Conservation (phyloP, 2,797 vertebrate genomes). For the Melanitta fusca region DNA sequence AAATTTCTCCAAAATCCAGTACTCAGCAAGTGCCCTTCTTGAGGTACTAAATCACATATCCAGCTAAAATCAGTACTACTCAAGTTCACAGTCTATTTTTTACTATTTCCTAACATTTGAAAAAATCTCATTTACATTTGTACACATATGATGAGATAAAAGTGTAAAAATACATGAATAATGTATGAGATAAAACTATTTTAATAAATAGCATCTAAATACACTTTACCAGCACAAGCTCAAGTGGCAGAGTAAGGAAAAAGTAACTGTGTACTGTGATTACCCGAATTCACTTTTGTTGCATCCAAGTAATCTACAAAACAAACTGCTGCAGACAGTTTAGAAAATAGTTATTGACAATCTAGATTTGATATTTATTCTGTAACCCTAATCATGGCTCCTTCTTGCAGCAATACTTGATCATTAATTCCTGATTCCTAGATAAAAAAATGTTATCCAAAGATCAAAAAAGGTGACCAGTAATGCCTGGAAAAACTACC, state of each 20-base stretch:
- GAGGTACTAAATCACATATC: accelerated
- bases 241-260: background rate
- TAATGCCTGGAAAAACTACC: background rate
- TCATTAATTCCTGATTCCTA: background rate
- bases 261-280: background rate
- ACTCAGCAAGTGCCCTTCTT: background rate
- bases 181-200: background rate
- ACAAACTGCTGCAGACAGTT: background rate
- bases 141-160: background rate
- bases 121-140: background rate
- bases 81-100: background rate
- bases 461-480: background rate
- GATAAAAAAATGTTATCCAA: background rate
- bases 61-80: background rate
- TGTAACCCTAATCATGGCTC: accelerated
- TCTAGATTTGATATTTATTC: background rate
- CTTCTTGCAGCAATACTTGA: background rate
- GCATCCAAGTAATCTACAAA: background rate
- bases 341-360: background rate
- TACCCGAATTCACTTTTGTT: background rate
- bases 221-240: background rate
- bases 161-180: background rate
- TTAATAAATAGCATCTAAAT: background rate
- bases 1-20: background rate
- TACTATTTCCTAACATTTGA: background rate